Evolutionary conservation across 2,888 invertebrate species (phyloP).

Genomic region (Caenorhabditis parvicauda): DNA sequence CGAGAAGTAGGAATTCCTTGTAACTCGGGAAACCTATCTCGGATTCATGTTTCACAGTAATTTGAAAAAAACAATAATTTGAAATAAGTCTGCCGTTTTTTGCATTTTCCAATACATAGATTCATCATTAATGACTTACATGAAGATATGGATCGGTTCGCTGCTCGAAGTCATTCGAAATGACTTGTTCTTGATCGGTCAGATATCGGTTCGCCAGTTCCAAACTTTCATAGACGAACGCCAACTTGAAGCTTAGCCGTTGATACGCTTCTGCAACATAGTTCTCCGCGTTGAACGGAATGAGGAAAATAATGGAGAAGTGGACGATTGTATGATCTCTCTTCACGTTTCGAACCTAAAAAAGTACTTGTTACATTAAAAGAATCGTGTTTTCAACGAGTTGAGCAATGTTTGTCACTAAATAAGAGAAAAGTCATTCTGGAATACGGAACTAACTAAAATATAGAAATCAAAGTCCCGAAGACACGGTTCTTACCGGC

Average conservation of each 20-base stretch:
- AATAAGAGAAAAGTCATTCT: too few species aligned
- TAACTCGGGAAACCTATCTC: too few species aligned
- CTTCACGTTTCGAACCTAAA: background rate
- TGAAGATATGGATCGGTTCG: background rate
- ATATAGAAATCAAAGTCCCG: too few species aligned
- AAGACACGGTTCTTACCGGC: too few species aligned
- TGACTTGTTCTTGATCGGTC: constrained; percentile 6
- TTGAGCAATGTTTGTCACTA: too few species aligned
- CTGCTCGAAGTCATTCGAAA: background rate
- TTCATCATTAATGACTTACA: too few species aligned
- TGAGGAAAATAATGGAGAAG: constrained; percentile 36
- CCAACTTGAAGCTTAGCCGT: constrained; percentile 12
- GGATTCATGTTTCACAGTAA: too few species aligned
- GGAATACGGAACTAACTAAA: too few species aligned
- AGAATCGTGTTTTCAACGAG: background rate
- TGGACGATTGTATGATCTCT: background rate
- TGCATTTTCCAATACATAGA: too few species aligned
- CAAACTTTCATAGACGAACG: constrained; percentile 9
- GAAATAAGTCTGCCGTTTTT: too few species aligned
- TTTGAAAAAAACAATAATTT: too few species aligned
- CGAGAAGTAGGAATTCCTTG: too few species aligned
- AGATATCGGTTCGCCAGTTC: constrained; percentile 10
- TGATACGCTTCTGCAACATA: constrained; percentile 40
- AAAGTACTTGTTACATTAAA: background rate
- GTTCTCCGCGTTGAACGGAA: constrained; percentile 28